These are phyloP conservation scores for Coreoperca whiteheadi DNA, from an alignment of 2,113 vertebrate species.

Conservation along the genomic window DNA sequence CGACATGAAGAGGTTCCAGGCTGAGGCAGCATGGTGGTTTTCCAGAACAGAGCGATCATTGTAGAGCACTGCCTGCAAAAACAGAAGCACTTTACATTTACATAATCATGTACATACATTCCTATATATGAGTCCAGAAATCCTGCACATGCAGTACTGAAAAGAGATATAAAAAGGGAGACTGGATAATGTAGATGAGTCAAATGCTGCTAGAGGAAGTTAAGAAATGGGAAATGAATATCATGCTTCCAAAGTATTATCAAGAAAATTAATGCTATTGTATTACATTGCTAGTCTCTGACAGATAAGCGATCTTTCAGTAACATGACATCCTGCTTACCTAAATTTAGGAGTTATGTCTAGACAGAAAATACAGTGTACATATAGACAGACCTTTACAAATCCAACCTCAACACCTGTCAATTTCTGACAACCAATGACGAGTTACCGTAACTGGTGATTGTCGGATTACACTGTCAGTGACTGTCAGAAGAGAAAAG, in stretches of 20 bases:
- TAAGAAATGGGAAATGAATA: neutral
- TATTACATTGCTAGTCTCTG: neutral
- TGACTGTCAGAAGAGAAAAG: neutral
- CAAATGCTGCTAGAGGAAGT: neutral
- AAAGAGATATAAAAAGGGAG: neutral
- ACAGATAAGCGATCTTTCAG: neutral
- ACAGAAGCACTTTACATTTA: conserved; percentile 23
- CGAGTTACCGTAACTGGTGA: conserved; percentile 5
- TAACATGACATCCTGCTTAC: neutral
- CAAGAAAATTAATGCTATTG: neutral
- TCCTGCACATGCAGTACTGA: neutral
- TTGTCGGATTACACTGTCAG: neutral
- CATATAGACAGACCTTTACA: neutral
- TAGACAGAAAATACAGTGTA: neutral
- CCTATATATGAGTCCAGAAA: neutral
- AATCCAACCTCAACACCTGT: conserved; percentile 18
- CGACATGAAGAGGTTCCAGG: conserved; percentile 98
- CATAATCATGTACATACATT: neutral
- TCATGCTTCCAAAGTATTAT: neutral
- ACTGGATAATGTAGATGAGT: neutral
- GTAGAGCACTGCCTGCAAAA: conserved; percentile 93
- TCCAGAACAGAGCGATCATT: conserved; percentile 98
- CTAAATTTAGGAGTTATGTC: neutral
- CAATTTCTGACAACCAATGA: neutral
- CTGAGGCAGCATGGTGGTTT: conserved; percentile 97